Evolutionary conservation across 2,113 vertebrate genomes (phyloP).

Genomic region (Opisthocomus hoazin): DNA sequence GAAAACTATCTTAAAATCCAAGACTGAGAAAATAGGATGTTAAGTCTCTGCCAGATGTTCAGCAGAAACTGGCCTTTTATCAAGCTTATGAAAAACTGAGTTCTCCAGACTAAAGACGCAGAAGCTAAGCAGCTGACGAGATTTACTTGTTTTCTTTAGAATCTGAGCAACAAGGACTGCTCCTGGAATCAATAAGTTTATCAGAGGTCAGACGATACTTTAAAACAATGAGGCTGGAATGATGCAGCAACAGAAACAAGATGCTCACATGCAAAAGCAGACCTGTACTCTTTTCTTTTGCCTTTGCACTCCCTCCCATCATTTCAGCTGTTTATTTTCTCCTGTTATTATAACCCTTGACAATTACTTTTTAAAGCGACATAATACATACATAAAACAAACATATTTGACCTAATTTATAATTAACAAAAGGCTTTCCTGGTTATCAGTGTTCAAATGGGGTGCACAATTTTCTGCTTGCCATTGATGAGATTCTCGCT

Average conservation of each 20-base stretch:
- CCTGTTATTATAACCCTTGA: background rate
- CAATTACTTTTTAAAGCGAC: background rate
- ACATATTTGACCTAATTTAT: background rate
- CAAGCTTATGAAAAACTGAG: background rate
- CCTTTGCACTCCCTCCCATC: background rate
- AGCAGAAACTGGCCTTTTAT: background rate
- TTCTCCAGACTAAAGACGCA: background rate
- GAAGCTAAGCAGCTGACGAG: background rate
- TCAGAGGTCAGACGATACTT: background rate
- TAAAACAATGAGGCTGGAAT: background rate
- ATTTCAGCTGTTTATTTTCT: background rate
- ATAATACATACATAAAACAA: background rate
- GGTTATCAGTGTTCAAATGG: background rate
- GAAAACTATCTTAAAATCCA: background rate
- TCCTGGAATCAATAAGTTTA: background rate
- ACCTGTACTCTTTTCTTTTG: background rate
- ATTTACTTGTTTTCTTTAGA: background rate
- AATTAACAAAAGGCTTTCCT: background rate
- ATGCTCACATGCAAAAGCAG: background rate
- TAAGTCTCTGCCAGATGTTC: background rate
- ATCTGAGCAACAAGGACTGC: background rate
- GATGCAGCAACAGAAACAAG: background rate
- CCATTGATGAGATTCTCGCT: background rate
- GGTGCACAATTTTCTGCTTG: background rate
- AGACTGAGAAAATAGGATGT: background rate